phyloP scores from a whole-genome alignment of 2,113 vertebrate species.

The Desmodus rotundus region DNA sequence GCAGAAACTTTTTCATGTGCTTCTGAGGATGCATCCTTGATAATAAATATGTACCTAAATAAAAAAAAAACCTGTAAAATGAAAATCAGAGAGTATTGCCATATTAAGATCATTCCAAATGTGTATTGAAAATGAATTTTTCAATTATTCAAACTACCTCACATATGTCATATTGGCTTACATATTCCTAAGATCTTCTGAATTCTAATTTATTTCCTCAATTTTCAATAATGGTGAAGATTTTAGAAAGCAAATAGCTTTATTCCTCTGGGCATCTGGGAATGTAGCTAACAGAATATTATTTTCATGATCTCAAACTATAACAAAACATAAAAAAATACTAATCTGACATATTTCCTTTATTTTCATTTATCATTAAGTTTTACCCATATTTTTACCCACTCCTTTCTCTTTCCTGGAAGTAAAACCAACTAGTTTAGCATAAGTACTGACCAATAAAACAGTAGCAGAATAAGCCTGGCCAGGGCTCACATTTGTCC shows the following conservation, averaged over 20 bases:
- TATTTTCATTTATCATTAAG: not conserved
- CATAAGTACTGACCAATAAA: not conserved
- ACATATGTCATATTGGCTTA: not conserved
- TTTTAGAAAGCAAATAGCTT: not conserved
- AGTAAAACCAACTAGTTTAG: not conserved
- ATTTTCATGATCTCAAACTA: not conserved
- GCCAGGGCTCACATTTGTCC: not conserved
- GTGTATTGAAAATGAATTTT: not conserved
- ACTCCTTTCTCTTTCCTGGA: not conserved
- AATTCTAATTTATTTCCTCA: not conserved
- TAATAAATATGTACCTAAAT: not conserved
- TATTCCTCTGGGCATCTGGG: not conserved
- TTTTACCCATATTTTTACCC: not conserved
- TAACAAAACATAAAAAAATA: not conserved
- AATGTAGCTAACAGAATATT: not conserved
- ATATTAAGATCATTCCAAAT: not conserved
- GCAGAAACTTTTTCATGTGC: not conserved
- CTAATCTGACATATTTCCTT: not conserved
- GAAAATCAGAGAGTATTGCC: not conserved
- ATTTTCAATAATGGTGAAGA: not conserved
- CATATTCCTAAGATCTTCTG: not conserved
- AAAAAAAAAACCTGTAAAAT: not conserved
- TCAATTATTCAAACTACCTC: not conserved
- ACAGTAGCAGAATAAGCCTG: not conserved
- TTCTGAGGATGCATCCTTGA: not conserved